These are phyloP conservation scores for Pomatorhinus ruficollis DNA, from an alignment of 2,113 vertebrate genomes.

Conservation along the genomic window DNA sequence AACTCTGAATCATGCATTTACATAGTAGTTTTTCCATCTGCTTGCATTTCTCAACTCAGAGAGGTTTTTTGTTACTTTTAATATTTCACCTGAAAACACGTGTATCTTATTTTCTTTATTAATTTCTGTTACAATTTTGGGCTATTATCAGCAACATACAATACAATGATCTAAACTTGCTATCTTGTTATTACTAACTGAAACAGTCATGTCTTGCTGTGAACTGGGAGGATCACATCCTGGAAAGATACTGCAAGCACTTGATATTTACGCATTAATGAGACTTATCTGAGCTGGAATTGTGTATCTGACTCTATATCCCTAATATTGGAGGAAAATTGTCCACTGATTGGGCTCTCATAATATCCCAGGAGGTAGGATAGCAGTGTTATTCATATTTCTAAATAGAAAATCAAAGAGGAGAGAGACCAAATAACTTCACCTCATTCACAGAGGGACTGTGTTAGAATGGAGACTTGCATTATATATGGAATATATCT, in stretches of 20 bases:
- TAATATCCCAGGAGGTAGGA: not conserved
- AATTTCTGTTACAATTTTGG: not conserved
- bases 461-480: not conserved
- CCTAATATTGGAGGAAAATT: not conserved
- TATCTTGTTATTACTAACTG: not conserved
- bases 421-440: not conserved
- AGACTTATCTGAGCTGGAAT: not conserved
- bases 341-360: not conserved
- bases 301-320: not conserved
- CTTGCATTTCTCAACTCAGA: not conserved
- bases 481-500: not conserved
- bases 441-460: not conserved
- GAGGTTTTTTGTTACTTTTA: not conserved
- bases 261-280: not conserved
- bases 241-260: not conserved
- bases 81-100: not conserved
- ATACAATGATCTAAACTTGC: not conserved
- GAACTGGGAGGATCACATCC: not conserved
- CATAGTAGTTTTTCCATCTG: not conserved
- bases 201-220: not conserved
- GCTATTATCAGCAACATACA: not conserved
- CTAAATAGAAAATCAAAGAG: not conserved
- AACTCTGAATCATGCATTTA: constrained; percentile 24
- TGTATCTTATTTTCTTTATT: not conserved
- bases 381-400: not conserved